Evolutionary conservation across 2,113 vertebrate species (phyloP), one percentile per base, ranked within the genome.

Genomic region (Ginglymostoma cirratum): DNA sequence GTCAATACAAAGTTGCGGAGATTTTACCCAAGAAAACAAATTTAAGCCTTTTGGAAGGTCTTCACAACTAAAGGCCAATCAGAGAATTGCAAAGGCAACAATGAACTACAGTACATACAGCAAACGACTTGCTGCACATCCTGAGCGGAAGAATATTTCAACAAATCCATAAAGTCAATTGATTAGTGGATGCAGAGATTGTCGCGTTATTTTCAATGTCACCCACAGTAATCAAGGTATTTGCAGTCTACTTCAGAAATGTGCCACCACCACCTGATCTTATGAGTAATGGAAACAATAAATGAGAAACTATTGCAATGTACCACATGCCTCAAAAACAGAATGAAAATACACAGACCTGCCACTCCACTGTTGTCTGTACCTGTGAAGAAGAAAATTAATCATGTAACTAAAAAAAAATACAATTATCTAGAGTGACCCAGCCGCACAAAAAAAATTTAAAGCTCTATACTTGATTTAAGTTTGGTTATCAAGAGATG

Each of bases 301-400:
- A 52, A 21, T 52, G 94, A 95, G 48, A 38, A 69, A 66, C 24
- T 69, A 70, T 2, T 66, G 66, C 38, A 94, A 45, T 38, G 61
- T 23, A 96, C 96, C 97, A 85, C 98, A 98, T 98, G 98, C 98
- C 97, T 97, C 96, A 96, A 70, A 97, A 96, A 96, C 97, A 96
- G 97, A 97, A 97, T 96, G 97, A 98, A 96, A 98, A 96, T 97
- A 97, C 97, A 98, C 98, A 98, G 96, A 98, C 98, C 98, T 98
- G 98, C 96, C 96, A 96, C 97, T 98, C 98, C 98, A 97, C 97
- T 97, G 96, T 97, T 96, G 96, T 97, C 98, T 97, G 97, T 97
- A 97, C 98, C 98, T 98, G 98, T 97, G 96, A 98, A 98, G 97
- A 97, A 98, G 97, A 98, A 97, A 98, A 97, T 96, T 97, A 97